These are phyloP conservation scores for Globodera ellingtonae DNA, from an alignment of 1,140 invertebrate genomes.

Conservation along the genomic window DNA sequence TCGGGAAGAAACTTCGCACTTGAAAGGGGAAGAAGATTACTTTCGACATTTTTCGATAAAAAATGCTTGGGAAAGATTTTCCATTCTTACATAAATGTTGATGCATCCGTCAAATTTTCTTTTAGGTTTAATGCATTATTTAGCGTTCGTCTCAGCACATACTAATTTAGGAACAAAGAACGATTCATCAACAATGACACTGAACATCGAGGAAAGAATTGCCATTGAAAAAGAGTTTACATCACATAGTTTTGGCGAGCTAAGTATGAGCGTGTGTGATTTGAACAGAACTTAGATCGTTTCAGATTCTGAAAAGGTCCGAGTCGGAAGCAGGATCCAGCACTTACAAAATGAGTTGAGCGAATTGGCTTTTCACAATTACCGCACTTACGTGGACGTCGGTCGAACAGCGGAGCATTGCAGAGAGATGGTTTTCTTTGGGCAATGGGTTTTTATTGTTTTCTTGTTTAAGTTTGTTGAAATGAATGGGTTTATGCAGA, in stretches of 20 bases:
- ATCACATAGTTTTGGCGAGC: constrained; percentile 16
- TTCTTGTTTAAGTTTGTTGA: constrained; percentile 38
- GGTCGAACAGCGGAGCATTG: constrained; percentile 63
- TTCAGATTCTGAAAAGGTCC: constrained; percentile 38
- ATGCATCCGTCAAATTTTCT: too few relatives aligned
- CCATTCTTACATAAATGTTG: too few relatives aligned
- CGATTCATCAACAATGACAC: background rate
- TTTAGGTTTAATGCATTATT: too few relatives aligned
- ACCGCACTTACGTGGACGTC: constrained; percentile 64
- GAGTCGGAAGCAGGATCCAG: constrained; percentile 39
- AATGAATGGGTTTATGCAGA: constrained; percentile 49
- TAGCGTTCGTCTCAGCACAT: too few relatives aligned
- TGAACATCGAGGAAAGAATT: background rate
- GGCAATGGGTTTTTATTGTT: background rate
- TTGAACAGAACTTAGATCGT: background rate
- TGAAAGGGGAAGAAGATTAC: background rate
- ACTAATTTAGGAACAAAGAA: too few relatives aligned
- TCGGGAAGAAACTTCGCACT: background rate
- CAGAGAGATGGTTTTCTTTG: constrained; percentile 54
- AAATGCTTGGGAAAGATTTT: too few relatives aligned
- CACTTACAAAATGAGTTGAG: constrained; percentile 55
- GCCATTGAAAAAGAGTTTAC: background rate
- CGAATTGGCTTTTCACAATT: constrained; percentile 64
- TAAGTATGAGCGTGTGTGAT: background rate
- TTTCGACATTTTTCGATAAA: too few relatives aligned